Evolutionary conservation across 2,888 invertebrate genomes (phyloP), one percentile per base, ranked within the genome.

Genomic region (Drosophila nr. medialis): DNA sequence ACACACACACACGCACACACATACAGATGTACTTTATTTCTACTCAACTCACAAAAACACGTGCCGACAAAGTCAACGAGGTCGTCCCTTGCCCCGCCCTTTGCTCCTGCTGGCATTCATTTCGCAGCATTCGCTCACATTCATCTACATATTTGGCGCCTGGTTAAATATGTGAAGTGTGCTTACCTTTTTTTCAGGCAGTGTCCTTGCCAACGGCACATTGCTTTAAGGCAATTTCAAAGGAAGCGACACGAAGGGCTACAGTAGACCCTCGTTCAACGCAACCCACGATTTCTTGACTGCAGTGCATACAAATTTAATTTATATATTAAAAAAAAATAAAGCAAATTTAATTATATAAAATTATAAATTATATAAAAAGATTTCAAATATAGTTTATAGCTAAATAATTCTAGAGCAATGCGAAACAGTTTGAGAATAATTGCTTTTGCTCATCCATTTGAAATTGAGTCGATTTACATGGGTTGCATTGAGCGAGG

Each of bases 1-100:
- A 24, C 24, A 27, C 15, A 45, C 5, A 63, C 11, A 36, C 10
- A 40, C 10, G 11, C 29, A 40, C 18, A 61, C 38, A 42, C 34
- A 61, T 29, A 45, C 62, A 81, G 64, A 69, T 32, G 48, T 36
- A 21, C 21, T 71, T 75, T 75, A 77, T 75, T 75, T 70, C 50
- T 64, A 29, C 13, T n/a, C 45, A 60, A 64, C 64, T 64, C 65
- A 66, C 49, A 27, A 49, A 59, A 77, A 40, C 79, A 77, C 75
- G 87, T 75, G 87, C 82, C 77, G 80, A 72, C 85, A 84, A 87
- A 82, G 85, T 84, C 82, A 86, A 80, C 77, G 87, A 84, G 85
- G 83, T 83, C 87, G 87, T 59, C 71, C 50, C 34, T 15, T 24
- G 24, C 18, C 45, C 50, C 61, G 21, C 32, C 13, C 27, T 38